A percentile compares a stretch with the other conserved stretches of the same genome.
These are phyloP conservation scores for Megastigmus dorsalis DNA, from an alignment of 2,888 invertebrate genomes.

Conservation along the genomic window DNA sequence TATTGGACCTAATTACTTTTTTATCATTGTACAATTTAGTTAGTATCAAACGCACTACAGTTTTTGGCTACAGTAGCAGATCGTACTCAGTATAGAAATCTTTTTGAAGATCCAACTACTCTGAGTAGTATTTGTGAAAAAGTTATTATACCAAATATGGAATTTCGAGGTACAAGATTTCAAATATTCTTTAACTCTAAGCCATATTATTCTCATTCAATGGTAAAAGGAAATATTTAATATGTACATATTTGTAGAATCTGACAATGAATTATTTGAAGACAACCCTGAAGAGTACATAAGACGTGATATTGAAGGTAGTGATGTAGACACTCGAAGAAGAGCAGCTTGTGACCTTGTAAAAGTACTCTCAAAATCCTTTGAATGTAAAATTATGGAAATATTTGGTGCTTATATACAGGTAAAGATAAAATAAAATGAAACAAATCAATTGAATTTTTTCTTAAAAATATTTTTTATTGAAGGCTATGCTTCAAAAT, in stretches of 20 bases:
- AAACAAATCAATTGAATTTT: too few relatives aligned
- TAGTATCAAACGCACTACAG: constrained; percentile 96
- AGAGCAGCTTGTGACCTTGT: constrained; percentile 98
- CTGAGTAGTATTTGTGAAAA: constrained; percentile 96
- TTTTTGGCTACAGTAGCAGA: constrained; percentile 97
- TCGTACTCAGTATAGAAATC: constrained; percentile 87
- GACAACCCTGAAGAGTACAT: constrained; percentile 99
- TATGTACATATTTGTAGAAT: constrained; percentile 78
- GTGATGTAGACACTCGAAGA: constrained; percentile 96
- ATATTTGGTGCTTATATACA: constrained; percentile 92
- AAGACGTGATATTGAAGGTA: constrained; percentile 96
- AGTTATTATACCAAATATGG: constrained; percentile 98
- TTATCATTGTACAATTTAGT: constrained; percentile 75
- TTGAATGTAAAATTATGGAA: constrained; percentile 90
- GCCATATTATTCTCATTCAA: neutral
- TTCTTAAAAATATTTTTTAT: constrained; percentile 22
- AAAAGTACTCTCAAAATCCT: constrained; percentile 90
- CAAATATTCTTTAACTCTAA: neutral
- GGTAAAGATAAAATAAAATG: constrained; percentile 69
- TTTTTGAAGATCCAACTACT: constrained; percentile 92
- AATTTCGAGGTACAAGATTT: constrained; percentile 85
- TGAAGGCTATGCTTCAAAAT: constrained; percentile 86
- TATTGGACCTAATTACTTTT: constrained; percentile 44
- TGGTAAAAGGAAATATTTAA: neutral
- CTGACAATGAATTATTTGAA: constrained; percentile 97